Conservation (phyloP, 1,140 invertebrate species). For the Geopemphigus sp. region DNA sequence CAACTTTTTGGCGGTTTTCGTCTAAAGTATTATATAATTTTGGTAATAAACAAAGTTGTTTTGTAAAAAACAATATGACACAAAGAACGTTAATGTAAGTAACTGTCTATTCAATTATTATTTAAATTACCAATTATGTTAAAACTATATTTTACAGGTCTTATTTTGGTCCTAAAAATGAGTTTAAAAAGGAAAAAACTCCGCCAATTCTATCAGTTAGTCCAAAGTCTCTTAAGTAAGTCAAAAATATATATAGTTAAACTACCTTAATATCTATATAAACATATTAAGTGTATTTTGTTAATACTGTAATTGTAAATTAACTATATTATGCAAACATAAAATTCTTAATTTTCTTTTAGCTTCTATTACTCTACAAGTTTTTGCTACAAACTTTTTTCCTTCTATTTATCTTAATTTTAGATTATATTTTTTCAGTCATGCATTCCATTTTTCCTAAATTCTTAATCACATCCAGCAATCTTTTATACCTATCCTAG, state of each 20-base stretch:
- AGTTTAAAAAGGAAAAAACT: conserved; percentile 7
- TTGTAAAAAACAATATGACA: conserved; percentile 2
- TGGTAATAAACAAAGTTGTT: not conserved
- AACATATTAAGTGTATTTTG: too few species aligned
- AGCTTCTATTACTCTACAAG: too few species aligned
- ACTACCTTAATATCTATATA: too few species aligned
- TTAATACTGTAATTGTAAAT: too few species aligned
- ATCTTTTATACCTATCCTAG: too few species aligned
- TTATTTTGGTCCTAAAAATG: conserved; percentile 25
- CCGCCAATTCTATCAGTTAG: not conserved
- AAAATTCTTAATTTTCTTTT: too few species aligned
- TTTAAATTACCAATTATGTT: not conserved
- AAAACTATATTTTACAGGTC: not conserved
- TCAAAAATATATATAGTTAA: not conserved
- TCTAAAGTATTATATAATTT: not conserved
- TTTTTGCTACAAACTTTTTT: too few species aligned
- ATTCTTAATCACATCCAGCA: too few species aligned
- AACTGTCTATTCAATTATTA: not conserved
- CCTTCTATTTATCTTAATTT: too few species aligned
- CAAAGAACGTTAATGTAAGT: conserved; percentile 45
- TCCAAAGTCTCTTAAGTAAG: conserved; percentile 15
- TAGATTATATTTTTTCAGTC: too few species aligned
- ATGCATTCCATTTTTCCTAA: too few species aligned
- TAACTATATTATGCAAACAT: too few species aligned
- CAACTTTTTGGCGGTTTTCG: conserved; percentile 38